Evolutionary conservation across 2,797 vertebrate genomes (phyloP).

Genomic region (Protonibea diacanthus): DNA sequence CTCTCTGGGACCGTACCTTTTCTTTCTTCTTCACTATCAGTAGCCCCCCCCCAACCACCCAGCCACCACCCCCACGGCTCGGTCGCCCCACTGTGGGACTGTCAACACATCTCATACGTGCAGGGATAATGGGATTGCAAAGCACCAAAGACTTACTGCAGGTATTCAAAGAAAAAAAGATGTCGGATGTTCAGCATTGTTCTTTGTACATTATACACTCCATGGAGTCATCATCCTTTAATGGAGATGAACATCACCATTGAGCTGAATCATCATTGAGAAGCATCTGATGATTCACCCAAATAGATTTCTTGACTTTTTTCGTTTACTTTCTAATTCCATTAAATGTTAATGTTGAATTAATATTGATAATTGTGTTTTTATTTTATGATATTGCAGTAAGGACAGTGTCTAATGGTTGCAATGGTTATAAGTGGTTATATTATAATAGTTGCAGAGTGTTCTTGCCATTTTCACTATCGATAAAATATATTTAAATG

Average conservation of each 20-base stretch:
- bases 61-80: slow-evolving; percentile 33
- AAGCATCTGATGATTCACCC: neutral
- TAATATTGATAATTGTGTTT: too few species aligned
- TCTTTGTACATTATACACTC: slow-evolving; percentile 28
- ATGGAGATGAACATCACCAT: slow-evolving; percentile 4
- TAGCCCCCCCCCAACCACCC: slow-evolving; percentile 1
- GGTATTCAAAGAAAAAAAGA: slow-evolving; percentile 40
- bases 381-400: neutral
- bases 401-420: too few species aligned
- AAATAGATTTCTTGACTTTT: neutral
- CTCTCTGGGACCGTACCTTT: slow-evolving; percentile 61
- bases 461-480: too few species aligned
- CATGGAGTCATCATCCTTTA: neutral
- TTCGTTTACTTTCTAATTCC: too few species aligned
- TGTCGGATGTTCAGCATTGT: slow-evolving; percentile 14
- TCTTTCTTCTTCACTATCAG: slow-evolving; percentile 50
- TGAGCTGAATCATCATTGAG: slow-evolving; percentile 1
- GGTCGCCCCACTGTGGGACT: slow-evolving; percentile 48
- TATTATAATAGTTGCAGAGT: too few species aligned
- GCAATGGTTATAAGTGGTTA: too few species aligned
- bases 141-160: slow-evolving; percentile 33
- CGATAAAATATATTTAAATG: too few species aligned
- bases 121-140: slow-evolving; percentile 59
- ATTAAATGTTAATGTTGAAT: too few species aligned
- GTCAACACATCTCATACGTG: slow-evolving; percentile 61